Base-by-base conservation (phyloP, 2,797 vertebrate genomes). In the Leptodactylus fallax region DNA sequence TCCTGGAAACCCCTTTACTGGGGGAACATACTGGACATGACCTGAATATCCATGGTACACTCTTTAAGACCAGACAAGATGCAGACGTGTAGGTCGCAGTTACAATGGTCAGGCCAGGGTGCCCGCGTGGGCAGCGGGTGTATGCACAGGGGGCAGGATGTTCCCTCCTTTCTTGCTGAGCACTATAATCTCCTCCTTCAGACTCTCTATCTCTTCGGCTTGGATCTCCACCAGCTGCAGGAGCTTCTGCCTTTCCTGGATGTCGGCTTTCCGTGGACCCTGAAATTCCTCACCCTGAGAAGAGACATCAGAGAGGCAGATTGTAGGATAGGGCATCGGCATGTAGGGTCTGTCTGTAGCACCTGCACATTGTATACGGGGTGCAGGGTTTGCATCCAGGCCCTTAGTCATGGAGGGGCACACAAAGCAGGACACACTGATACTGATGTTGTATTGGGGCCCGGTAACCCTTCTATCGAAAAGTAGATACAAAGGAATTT, bases 281-380 rank as follows among this genome's bases (percentile, higher is more conserved):
- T 95, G 94, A 90, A 96, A 95, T 91, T 95, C 95, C 56, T 79
- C 65, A 2, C 93, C 94, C 97, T 98, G 92, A 11, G 3, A 56
- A 56, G 6, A 0, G 51, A 63, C 13, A 76, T 7, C 17, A n/a
- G 53, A 72, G 17, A 47, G 36, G 13, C 69, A 4, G 36, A 47
- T 21, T 19, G 45, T 45, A 19, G 69, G 51, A 36, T 36, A 2
- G 36, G 36, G 2, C 36, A 36, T 36, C 36, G 36, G 4, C 36
- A 36, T 36, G 36, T 36, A 36, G 36, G 36, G 36, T 36, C 36
- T 36, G 36, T 36, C 36, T 36, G 36, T 36, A 36, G 4, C 1
- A 36, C 36, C 36, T 36, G 36, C 36, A 36, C 36, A 36, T 36
- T 36, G 36, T 36, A 36, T 36, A 36, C 2, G 36, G 36, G 36